These are phyloP conservation scores for Channallabes apus DNA, from an alignment of 2,797 vertebrate species.

Conservation along the genomic window DNA sequence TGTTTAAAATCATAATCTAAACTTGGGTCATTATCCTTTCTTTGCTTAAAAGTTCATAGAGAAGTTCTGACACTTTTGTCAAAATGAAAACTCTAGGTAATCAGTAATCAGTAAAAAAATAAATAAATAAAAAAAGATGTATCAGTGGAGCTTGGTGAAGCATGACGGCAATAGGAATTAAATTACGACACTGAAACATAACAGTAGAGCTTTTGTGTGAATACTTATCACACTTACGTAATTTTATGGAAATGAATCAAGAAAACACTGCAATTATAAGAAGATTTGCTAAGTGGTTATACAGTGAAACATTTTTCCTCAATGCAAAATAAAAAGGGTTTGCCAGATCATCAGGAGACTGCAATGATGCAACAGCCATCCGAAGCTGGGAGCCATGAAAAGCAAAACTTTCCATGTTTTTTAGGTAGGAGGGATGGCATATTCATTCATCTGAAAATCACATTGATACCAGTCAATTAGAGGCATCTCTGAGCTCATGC, in stretches of 20 bases:
- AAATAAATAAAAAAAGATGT: neutral
- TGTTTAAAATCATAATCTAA: neutral
- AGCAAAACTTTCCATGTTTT: neutral
- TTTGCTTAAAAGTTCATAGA: neutral
- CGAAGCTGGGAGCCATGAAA: neutral
- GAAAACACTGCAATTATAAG: neutral
- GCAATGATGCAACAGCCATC: neutral
- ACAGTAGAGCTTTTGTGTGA: neutral
- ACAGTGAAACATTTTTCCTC: neutral
- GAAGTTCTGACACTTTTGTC: neutral
- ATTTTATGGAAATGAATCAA: neutral
- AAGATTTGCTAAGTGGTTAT: neutral
- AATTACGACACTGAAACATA: constrained; percentile 8
- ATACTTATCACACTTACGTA: neutral
- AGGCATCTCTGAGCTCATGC: neutral
- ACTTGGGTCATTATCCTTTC: neutral
- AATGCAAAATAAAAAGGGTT: neutral
- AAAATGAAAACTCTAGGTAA: neutral
- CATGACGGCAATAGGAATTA: neutral
- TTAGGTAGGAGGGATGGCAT: neutral
- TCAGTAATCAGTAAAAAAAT: constrained; percentile 5
- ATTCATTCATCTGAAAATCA: neutral
- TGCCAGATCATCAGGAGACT: neutral
- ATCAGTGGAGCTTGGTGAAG: neutral
- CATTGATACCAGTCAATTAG: neutral